Evolutionary conservation across 2,797 vertebrate genomes (phyloP).

Genomic region (Lutjanus argentimaculatus): DNA sequence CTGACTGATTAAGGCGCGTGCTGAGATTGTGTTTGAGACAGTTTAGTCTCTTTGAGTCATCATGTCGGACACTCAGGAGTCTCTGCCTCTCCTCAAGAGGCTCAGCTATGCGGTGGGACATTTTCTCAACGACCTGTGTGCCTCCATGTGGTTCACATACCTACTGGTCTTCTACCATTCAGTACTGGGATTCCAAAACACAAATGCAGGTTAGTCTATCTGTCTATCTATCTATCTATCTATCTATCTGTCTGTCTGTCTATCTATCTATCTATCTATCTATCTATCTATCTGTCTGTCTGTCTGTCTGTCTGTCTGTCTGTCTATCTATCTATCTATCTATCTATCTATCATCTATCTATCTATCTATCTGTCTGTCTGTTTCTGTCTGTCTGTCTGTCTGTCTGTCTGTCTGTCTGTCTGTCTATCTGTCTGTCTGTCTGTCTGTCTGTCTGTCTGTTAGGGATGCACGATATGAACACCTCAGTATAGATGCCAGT

Average conservation of each 20-base stretch:
- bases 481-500: too few relatives aligned
- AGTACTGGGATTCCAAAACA: slow-evolving; percentile 90
- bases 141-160: slow-evolving; percentile 97
- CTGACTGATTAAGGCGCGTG: neutral
- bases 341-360: too few relatives aligned
- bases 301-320: neutral
- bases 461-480: too few relatives aligned
- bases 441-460: neutral
- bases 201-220: slow-evolving; percentile 78
- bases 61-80: slow-evolving; percentile 70
- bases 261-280: neutral
- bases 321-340: too few relatives aligned
- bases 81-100: slow-evolving; percentile 71
- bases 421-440: neutral
- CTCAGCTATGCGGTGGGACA: slow-evolving; percentile 92
- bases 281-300: neutral
- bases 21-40: fast-evolving
- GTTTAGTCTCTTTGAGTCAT: too few relatives aligned
- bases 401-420: too few relatives aligned
- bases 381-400: too few relatives aligned
- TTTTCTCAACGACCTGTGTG: slow-evolving; percentile 94
- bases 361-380: too few relatives aligned
- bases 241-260: neutral
- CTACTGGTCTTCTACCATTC: slow-evolving; percentile 94
- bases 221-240: neutral